Evolutionary conservation across 2,888 invertebrate genomes (phyloP), one percentile per base, ranked within the genome.

Genomic region (Monochamus alternatus): DNA sequence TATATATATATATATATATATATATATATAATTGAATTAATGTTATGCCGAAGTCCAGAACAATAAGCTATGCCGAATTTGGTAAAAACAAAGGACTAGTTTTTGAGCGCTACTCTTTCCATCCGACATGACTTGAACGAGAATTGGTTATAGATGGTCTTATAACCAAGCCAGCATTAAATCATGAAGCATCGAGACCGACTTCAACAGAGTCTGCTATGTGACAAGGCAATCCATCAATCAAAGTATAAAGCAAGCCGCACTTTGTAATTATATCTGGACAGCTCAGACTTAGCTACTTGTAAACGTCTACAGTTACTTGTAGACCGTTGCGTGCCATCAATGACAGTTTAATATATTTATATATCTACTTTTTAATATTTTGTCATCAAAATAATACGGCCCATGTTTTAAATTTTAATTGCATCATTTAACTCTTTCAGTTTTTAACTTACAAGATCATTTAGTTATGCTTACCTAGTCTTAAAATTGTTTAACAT

Each of bases 221-320:
- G 83, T 85, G 84, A 86, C 86, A 85, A 77, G 83, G 84, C 85
- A 84, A 84, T 85, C 84, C 85, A 86, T 86, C 86, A 86, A 86
- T 86, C 86, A 86, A 85, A 80, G 84, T 76, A 83, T 82, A 84
- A 85, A 85, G 83, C 81, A 70, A 82, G 82, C 85, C 85, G 85
- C 82, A 62, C 79, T 77, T 70, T 81, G 83, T 84, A 85, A 85
- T 85, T 85, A 86, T 85, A 85, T 81, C 81, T 83, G 81, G 81
- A 80, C 83, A 84, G 76, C 79, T 77, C 80, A 79, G 76, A 71
- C 73, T 66, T 69, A 74, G 81, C 83, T 81, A 83, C 82, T 82
- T 81, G 81, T 75, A 72, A 68, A 52, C 75, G 76, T 65, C 66
- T 68, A 72, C 76, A 72, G 76, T 78, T 79, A 77, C 71, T 75